Evolutionary conservation across 2,113 vertebrate species (phyloP), one percentile per base, ranked within the genome.

Genomic region (Alosa alosa): DNA sequence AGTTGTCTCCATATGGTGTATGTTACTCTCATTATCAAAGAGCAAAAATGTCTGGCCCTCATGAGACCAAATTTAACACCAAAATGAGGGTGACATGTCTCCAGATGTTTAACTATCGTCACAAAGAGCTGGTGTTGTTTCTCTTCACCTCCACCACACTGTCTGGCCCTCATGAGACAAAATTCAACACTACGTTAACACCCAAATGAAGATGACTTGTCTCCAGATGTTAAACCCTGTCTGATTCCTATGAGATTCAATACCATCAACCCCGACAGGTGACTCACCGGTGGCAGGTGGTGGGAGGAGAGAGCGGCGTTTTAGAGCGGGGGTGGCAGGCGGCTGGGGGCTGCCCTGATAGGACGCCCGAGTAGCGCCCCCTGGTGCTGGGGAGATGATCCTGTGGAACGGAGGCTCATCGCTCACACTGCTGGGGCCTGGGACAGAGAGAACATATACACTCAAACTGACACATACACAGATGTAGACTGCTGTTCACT

Each of bases 291-390:
- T 72, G 25, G 96, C 96, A 0, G 96, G 95, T 1, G 96, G 95
- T 0, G 95, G 96, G 87, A 97, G 94, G 82, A 97, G 90, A 86
- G 95, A 96, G 91, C 92, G 96, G 84, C 96, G 96, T 20, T 94
- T 91, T 15, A 93, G 88, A 0, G 87, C 88, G 15, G 88, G 88
- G 45, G 83, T 93, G 90, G 92, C 92, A 0, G 94, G 87, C 1
- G 89, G 90, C 36, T 94, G 93, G 0, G 89, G 87, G 0, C 89
- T 84, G 82, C 31, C 91, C 84, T 94, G 94, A 84, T 89, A 81
- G 17, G 91, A 87, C 0, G 91, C 95, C 90, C 94, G 96, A 89
- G 93, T 87, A 18, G 84, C 39, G 1, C 96, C 96, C 88, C 94
- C 96, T 85, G 94, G 89, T 81, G 94, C 89, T 52, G 90, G 82